Percentiles rank a stretch among this genome's conserved stretches.
These are phyloP conservation scores for Thamnaconus septentrionalis DNA, from an alignment of 2,113 vertebrate species.

Conservation along the genomic window DNA sequence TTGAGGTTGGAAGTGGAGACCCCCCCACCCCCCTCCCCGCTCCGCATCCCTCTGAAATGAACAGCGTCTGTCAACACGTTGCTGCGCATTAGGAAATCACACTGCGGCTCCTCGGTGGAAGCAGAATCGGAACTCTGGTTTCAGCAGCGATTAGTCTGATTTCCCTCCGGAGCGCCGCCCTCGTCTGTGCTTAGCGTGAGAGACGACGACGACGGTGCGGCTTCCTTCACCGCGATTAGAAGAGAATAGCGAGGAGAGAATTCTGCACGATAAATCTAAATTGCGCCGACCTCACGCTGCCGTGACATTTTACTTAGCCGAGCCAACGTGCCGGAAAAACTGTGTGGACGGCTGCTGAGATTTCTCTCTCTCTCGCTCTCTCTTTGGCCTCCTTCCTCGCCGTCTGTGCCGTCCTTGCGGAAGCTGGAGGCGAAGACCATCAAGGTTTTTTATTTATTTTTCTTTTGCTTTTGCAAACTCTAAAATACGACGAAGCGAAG, in stretches of 20 bases:
- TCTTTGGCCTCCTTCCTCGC: no score
- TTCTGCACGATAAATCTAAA: no score
- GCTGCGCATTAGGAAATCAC: slow-evolving; percentile 58
- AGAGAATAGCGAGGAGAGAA: slow-evolving; percentile 1
- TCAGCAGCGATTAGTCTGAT: slow-evolving; percentile 63
- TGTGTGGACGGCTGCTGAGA: no score
- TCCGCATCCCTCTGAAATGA: slow-evolving; percentile 54
- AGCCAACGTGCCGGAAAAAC: no score
- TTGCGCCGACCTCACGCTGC: no score
- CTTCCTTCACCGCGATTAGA: slow-evolving; percentile 9
- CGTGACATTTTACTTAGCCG: no score
- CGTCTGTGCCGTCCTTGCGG: no score
- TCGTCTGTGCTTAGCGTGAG: slow-evolving; percentile 28
- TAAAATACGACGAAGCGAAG: no score
- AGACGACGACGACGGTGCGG: slow-evolving; percentile 31
- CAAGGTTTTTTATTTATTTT: no score
- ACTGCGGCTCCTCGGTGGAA: slow-evolving; percentile 52
- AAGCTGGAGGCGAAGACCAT: no score
- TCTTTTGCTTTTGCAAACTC: no score
- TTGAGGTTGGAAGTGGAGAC: not conserved
- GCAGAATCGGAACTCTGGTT: slow-evolving; percentile 53
- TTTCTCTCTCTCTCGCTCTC: no score
- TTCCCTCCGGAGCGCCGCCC: slow-evolving; percentile 44
- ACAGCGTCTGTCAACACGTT: slow-evolving; percentile 64
- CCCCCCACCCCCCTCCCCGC: slow-evolving; percentile 24